phyloP scores from a whole-genome alignment of 2,888 invertebrate species.

The Lycocerus yunnanus region DNA sequence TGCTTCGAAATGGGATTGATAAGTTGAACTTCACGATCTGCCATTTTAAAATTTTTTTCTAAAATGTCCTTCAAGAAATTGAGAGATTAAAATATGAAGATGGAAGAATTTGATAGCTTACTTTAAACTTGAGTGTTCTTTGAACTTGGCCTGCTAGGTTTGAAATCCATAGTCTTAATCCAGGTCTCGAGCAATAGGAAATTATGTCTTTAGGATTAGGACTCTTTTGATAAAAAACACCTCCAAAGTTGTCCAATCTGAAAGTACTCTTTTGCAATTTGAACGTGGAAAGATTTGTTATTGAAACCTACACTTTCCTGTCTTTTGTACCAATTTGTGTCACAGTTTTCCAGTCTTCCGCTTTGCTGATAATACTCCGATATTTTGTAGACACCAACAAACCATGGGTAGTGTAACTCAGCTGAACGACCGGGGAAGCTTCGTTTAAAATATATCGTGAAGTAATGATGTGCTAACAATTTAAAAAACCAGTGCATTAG shows the following conservation, averaged over 20 bases:
- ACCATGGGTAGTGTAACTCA: constrained; percentile 75
- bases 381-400: constrained; percentile 83
- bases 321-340: constrained; percentile 86
- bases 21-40: constrained; percentile 67
- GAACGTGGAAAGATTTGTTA: neutral
- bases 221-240: constrained; percentile 62
- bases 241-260: constrained; percentile 69
- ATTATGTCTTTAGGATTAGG: constrained; percentile 57
- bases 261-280: constrained; percentile 23
- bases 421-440: constrained; percentile 81
- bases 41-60: constrained; percentile 38
- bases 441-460: constrained; percentile 84
- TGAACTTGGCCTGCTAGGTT: constrained; percentile 76
- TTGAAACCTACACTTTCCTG: constrained; percentile 69
- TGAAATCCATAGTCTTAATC: constrained; percentile 83
- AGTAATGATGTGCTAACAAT: constrained; percentile 75
- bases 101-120: constrained; percentile 42
- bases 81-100: neutral
- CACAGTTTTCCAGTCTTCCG: constrained; percentile 68
- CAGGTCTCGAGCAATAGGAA: constrained; percentile 81
- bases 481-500: neutral
- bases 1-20: constrained; percentile 67
- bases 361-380: constrained; percentile 78
- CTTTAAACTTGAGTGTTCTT: constrained; percentile 85
- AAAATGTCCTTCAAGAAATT: constrained; percentile 48